These are phyloP conservation scores for Geothlypis trichas DNA, from an alignment of 2,113 vertebrate species.

Conservation along the genomic window DNA sequence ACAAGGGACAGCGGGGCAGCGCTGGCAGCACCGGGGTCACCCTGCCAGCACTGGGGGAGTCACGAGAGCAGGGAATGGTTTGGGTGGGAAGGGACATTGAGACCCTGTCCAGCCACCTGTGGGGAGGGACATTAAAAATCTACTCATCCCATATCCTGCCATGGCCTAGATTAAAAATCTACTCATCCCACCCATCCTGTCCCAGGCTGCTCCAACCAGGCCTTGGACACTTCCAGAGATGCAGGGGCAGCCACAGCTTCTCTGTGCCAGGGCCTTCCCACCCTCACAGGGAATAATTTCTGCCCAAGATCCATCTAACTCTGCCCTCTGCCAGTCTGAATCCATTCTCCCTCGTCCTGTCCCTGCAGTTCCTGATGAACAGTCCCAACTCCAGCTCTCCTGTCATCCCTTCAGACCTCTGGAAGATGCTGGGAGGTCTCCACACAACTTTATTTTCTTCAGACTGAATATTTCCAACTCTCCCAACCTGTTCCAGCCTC, in stretches of 20 bases:
- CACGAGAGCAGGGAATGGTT: not conserved
- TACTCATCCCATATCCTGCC: not conserved
- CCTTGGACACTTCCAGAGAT: not conserved
- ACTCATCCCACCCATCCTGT: not conserved
- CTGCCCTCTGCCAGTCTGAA: not conserved
- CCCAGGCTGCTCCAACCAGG: not conserved
- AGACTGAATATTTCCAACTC: not conserved
- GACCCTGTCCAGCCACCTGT: no score
- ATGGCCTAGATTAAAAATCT: not conserved
- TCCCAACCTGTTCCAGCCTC: not conserved
- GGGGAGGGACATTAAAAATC: no score
- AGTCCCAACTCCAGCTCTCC: not conserved
- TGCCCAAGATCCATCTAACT: no score
- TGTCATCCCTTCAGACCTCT: not conserved
- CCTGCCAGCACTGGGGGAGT: not conserved
- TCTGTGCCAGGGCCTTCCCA: not conserved
- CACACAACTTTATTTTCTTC: not conserved
- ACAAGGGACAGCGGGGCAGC: not conserved
- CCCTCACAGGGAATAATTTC: not conserved
- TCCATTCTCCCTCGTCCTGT: not conserved
- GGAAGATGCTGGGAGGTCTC: not conserved
- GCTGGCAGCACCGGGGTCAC: not conserved
- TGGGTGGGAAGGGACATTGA: not conserved
- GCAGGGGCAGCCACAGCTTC: not conserved
- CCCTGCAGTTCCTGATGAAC: not conserved